A percentile compares a stretch with the other conserved stretches of the same genome.
Evolutionary conservation across 2,113 vertebrate species (phyloP).

Genomic region (Cyprinus carpio): DNA sequence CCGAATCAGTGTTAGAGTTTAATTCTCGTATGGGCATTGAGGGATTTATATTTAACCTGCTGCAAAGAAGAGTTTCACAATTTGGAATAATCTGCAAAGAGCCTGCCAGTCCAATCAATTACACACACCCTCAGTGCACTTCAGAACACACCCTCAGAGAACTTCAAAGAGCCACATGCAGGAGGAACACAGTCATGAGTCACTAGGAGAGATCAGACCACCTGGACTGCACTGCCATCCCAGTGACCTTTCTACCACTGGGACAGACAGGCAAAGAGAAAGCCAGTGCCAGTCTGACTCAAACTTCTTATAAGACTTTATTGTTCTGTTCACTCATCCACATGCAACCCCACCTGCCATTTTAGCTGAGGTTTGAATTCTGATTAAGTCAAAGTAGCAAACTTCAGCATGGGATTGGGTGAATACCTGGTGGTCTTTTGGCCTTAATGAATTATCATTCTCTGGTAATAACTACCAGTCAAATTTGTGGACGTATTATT

Average conservation of each 20-base stretch:
- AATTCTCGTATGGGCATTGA: slow-evolving; percentile 16
- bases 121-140: slow-evolving; percentile 21
- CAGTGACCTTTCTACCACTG: neutral
- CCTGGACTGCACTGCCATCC: neutral
- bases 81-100: slow-evolving; percentile 66
- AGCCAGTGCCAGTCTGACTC: neutral
- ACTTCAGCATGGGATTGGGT: neutral
- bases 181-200: slow-evolving; percentile 9
- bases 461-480: too few species aligned
- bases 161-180: slow-evolving; percentile 23
- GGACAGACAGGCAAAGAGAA: neutral
- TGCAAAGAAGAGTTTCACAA: slow-evolving; percentile 64
- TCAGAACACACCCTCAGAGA: slow-evolving; percentile 1
- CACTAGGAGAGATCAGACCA: slow-evolving; percentile 14
- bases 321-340: neutral
- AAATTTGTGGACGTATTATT: neutral
- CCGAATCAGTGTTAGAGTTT: slow-evolving; percentile 22
- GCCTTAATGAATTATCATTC: too few species aligned
- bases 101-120: slow-evolving; percentile 58
- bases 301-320: slow-evolving; percentile 25
- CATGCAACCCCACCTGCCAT: neutral
- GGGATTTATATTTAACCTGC: slow-evolving; percentile 52
- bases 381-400: slow-evolving; percentile 23
- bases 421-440: neutral
- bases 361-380: slow-evolving; percentile 30